Conservation (phyloP, 2,113 vertebrate genomes). For the Syngnathus scovelli region DNA sequence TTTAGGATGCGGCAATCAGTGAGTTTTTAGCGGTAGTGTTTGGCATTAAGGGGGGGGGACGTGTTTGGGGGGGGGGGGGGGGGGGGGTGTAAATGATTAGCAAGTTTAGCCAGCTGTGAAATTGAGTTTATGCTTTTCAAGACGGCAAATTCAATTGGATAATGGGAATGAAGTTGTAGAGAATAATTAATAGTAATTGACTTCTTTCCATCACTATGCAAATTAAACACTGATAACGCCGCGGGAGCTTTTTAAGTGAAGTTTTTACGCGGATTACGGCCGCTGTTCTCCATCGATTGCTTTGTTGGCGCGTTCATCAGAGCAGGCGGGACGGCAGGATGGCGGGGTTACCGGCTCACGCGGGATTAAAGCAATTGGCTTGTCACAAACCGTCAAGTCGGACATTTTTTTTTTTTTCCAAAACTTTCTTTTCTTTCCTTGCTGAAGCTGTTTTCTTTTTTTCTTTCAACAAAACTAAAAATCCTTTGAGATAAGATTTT, state of each 20-base stretch:
- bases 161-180: slow-evolving; percentile 73
- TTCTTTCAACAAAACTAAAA: slow-evolving; percentile 10
- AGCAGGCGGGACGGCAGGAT: background rate
- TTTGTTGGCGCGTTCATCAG: slow-evolving; percentile 66
- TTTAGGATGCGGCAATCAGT: slow-evolving; percentile 12
- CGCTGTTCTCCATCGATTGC: slow-evolving; percentile 57
- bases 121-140: slow-evolving; percentile 74
- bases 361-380: slow-evolving; percentile 62
- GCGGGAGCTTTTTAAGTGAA: slow-evolving; percentile 62
- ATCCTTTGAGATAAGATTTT: background rate
- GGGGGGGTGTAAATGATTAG: slow-evolving; percentile 59
- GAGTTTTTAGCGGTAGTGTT: background rate
- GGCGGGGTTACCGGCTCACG: slow-evolving; percentile 53
- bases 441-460: slow-evolving; percentile 25
- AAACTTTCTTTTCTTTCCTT: slow-evolving; percentile 17
- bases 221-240: slow-evolving; percentile 68
- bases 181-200: slow-evolving; percentile 74
- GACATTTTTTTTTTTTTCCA: slow-evolving; percentile 37
- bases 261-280: slow-evolving; percentile 65
- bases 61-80: background rate
- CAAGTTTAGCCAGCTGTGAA: slow-evolving; percentile 70
- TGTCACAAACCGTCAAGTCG: slow-evolving; percentile 61
- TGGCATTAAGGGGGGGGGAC: background rate
- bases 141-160: slow-evolving; percentile 71
- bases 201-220: slow-evolving; percentile 71